Conservation (phyloP, 2,797 vertebrate species). For the Eutrigla gurnardus region DNA sequence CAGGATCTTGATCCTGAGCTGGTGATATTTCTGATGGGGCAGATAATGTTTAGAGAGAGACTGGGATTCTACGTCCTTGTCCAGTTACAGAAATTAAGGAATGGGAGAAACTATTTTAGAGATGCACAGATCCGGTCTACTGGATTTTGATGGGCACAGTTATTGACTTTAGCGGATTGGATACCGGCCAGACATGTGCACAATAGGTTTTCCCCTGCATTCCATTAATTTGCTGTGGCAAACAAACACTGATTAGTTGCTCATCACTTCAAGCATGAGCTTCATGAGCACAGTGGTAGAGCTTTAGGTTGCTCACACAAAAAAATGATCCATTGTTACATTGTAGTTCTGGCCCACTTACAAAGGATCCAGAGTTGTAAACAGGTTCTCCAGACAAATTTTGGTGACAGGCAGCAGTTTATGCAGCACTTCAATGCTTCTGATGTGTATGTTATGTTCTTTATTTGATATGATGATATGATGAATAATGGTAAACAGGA, state of each 20-base stretch:
- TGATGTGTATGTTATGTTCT: no score
- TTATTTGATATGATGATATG: no score
- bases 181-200: background rate
- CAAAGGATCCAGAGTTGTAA: no score
- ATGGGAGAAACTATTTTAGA: background rate
- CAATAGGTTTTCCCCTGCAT: no score
- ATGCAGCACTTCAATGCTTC: no score
- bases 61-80: background rate
- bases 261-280: no score
- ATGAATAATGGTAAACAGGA: no score
- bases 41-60: conserved; percentile 19
- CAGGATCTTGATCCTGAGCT: conserved; percentile 94
- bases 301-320: no score
- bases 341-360: no score
- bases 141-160: background rate
- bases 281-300: background rate
- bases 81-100: background rate
- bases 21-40: conserved; percentile 89
- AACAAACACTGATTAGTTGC: background rate
- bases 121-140: background rate
- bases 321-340: no score
- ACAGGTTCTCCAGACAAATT: no score
- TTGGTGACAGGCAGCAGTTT: no score
- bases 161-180: background rate
- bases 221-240: background rate